These are phyloP conservation scores for Tetramorium alpestre DNA, from an alignment of 1,140 invertebrate genomes.

Conservation along the genomic window DNA sequence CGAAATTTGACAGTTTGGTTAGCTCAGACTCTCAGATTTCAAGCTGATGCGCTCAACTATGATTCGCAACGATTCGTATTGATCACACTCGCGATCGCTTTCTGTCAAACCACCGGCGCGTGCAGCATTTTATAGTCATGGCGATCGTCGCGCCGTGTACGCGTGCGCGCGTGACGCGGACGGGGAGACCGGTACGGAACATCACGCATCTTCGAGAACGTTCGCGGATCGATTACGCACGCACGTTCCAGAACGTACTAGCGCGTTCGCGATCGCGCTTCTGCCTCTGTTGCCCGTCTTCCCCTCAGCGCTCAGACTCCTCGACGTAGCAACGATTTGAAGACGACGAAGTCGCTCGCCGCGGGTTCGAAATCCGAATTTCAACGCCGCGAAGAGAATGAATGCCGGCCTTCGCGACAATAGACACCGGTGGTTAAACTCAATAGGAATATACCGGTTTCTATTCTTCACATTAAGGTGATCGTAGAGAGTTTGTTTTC, in stretches of 20 bases:
- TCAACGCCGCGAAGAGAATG: not conserved
- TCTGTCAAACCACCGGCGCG: not conserved
- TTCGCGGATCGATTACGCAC: constrained; percentile 3
- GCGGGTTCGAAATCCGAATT: not conserved
- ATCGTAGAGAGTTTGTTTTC: not conserved
- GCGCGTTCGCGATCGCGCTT: not conserved
- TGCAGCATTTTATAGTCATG: constrained; percentile 57
- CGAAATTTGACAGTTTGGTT: too few relatives aligned
- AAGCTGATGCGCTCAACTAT: too few relatives aligned
- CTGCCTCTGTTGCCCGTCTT: too few relatives aligned
- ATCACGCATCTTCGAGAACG: constrained; percentile 10
- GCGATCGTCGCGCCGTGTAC: not conserved
- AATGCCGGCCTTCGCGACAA: not conserved
- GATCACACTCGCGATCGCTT: not conserved
- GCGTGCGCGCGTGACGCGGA: not conserved
- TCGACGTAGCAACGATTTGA: not conserved
- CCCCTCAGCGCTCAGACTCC: too few relatives aligned
- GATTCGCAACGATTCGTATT: not conserved
- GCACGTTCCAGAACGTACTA: not conserved
- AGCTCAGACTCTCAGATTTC: too few relatives aligned
- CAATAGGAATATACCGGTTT: not conserved
- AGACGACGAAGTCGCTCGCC: not conserved
- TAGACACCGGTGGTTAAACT: not conserved
- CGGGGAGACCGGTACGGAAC: too few relatives aligned
- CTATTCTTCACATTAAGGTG: not conserved